These are phyloP conservation scores for Agrotis exclamationis DNA, from an alignment of 2,888 invertebrate species.

Conservation along the genomic window DNA sequence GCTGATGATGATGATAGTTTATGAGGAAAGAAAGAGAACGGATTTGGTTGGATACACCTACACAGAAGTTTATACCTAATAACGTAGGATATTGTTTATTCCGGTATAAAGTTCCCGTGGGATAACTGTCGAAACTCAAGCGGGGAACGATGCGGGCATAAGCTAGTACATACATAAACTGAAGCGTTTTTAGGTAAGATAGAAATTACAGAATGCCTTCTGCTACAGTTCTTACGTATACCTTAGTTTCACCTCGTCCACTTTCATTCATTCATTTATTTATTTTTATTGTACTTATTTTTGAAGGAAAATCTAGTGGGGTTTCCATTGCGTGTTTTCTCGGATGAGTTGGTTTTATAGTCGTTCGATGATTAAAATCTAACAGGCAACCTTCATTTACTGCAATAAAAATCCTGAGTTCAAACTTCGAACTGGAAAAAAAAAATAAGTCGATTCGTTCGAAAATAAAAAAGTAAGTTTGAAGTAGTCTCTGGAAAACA, in stretches of 20 bases:
- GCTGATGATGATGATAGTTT: no score
- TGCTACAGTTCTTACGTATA: not conserved
- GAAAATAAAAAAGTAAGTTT: not conserved
- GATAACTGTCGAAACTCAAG: no score
- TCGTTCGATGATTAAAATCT: constrained; percentile 31
- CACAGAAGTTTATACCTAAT: no score
- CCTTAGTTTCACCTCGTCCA: not conserved
- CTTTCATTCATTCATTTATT: not conserved
- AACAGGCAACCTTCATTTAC: constrained; percentile 1
- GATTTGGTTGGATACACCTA: no score
- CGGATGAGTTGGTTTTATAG: constrained; percentile 21
- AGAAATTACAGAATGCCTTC: not conserved
- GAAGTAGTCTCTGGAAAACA: constrained; percentile 6
- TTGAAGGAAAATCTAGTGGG: not conserved
- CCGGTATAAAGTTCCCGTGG: no score
- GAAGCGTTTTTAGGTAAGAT: not conserved
- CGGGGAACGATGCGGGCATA: no score
- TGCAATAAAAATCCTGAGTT: not conserved
- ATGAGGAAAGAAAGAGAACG: no score
- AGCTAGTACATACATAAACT: not conserved
- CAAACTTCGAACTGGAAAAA: constrained; percentile 5
- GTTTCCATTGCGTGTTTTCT: constrained; percentile 17
- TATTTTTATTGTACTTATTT: constrained; percentile 8
- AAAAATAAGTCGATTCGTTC: not conserved
- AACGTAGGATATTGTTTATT: no score